Evolutionary conservation across 2,113 vertebrate genomes (phyloP), one percentile per base, ranked within the genome.

Genomic region (Illadopsis cleaveri): DNA sequence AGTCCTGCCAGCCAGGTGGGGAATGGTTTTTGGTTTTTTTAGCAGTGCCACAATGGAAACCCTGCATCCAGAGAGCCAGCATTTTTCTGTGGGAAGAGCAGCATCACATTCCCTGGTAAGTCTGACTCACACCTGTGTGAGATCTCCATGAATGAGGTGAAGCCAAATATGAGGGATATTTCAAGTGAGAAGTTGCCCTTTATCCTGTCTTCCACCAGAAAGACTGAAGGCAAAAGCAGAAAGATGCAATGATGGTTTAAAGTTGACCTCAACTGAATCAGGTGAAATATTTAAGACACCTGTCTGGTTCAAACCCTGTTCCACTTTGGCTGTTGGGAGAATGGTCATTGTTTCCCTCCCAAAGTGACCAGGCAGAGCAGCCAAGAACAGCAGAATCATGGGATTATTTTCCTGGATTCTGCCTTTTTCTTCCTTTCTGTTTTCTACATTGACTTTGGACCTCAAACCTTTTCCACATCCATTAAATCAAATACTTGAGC

Each of bases 61-160:
- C 14, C n/a, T 13, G 33, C 4, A 1, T 60, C 53, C 53, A 45
- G 28, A 6, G 5, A 35, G 15, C 1, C 61, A 50, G 11, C 1
- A 0, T n/a, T 69, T 73, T 33, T 15, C 54, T 56, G 40, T 60
- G 24, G 12, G 61, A 22, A 27, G 15, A 54, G 28, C 12, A 71
- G 57, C 47, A 75, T 27, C 5, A 2, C 47, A 18, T 72, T 38
- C 44, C 27, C 20, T 0, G 9, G 12, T 64, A 54, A 48, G 15
- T 37, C 28, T 77, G 62, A 45, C 44, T 57, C 51, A 20, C 15
- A 31, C 17, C 53, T 5, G 0, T 19, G 38, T 11, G 24, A 42
- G 22, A 24, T 82, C 60, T 72, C 48, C 69, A 42, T n/a, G 7
- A 20, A 28, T 17, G 25, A 62, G 48, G 9, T 45, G 72, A 80